Evolutionary conservation across 2,797 vertebrate genomes (phyloP), one percentile per base, ranked within the genome.

Genomic region (Sphenodon punctatus): DNA sequence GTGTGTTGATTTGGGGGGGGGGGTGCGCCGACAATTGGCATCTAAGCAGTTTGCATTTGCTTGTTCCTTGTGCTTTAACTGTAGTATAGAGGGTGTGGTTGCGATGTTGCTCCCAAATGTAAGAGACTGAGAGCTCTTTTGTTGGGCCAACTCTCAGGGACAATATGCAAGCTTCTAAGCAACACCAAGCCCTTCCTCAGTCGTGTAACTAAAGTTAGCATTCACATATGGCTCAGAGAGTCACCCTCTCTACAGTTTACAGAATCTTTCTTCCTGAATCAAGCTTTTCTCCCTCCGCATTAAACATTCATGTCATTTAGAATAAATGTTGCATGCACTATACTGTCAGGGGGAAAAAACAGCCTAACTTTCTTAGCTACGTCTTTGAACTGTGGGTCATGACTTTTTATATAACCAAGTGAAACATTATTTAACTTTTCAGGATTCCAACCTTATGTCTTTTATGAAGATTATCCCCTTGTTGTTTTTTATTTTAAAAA

Each of bases 401-500:
- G 68, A 66, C 53, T 61, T 84, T 82, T 74, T 84, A 43, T 75
- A 65, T 3, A 67, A 56, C n/a, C 75, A 78, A 91, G 19, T 36
- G 68, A 48, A 66, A 63, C 20, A 10, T 89, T 78, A 75, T 83
- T 88, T 86, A 82, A 86, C 68, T 86, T 79, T 51, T 65, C 71
- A 83, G 80, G 88, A 88, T 82, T 82, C 61, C 71, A 42, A 20
- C 3, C 1, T 71, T 61, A 67, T 64, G 71, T 39, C 32, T 82
- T 89, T 85, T 78, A 84, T 82, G 64, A 43, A 75, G 86, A 83
- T 84, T 82, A 69, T 67, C 64, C 48, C 41, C 89, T 92, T 79
- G 76, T 74, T 90, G n/a, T n/a, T n/a, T n/a, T n/a, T n/a, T n/a
- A n/a, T 53, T 41, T 89, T 74, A 46, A 72, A 83, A 92, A 87